Evolutionary conservation across 2,113 vertebrate species (phyloP).

Genomic region (Ramphastos sulfuratus): DNA sequence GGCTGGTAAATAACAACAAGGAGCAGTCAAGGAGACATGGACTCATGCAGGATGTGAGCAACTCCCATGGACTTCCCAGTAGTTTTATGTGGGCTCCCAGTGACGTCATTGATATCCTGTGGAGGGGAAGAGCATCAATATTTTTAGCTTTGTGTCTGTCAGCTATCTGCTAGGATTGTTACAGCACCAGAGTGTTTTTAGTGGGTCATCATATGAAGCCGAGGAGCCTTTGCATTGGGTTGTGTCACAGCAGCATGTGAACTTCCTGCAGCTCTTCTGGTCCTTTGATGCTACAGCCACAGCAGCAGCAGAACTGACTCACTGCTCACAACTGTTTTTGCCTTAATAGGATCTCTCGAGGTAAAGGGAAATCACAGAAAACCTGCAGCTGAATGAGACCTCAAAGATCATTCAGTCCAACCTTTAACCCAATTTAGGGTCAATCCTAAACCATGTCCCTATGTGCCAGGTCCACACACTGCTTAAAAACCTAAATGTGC

Average conservation of each 20-base stretch:
- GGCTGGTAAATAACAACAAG: slow-evolving; percentile 21
- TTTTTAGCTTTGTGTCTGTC: slow-evolving; percentile 42
- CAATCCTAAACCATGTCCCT: no score
- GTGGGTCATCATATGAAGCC: background rate
- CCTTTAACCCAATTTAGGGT: no score
- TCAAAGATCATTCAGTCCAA: no score
- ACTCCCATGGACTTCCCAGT: slow-evolving; percentile 52
- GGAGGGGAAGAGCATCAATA: slow-evolving; percentile 2
- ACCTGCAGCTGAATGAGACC: no score
- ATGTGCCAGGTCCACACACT: no score
- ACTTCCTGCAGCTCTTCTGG: slow-evolving; percentile 26
- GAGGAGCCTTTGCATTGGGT: background rate
- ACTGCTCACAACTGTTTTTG: background rate
- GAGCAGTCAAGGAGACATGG: background rate
- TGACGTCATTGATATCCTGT: slow-evolving; percentile 62
- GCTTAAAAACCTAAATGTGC: background rate
- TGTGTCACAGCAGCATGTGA: background rate
- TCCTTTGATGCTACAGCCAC: slow-evolving; percentile 40
- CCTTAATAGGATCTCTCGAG: slow-evolving; percentile 10
- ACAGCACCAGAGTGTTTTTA: slow-evolving; percentile 17
- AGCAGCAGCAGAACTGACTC: background rate
- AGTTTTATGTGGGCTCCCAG: slow-evolving; percentile 34
- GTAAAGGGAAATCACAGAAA: background rate
- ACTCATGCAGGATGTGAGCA: slow-evolving; percentile 67
- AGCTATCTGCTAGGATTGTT: background rate